These are phyloP conservation scores for Candoia aspera DNA, from an alignment of 2,113 vertebrate genomes.

Conservation along the genomic window DNA sequence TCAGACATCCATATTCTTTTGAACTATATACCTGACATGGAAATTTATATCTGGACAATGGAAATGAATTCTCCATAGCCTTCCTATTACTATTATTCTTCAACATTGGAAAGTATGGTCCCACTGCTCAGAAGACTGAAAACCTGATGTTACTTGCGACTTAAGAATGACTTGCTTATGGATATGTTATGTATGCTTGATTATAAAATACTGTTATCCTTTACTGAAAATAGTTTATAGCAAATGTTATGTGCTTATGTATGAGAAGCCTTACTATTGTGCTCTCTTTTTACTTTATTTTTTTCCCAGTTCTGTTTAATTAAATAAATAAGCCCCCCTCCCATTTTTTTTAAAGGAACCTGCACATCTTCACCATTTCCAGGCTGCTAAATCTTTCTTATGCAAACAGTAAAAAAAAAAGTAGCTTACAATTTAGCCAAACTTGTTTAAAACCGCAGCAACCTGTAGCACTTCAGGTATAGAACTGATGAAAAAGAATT, in stretches of 20 bases:
- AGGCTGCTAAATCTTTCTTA: neutral
- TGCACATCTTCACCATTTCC: neutral
- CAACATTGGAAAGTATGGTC: neutral
- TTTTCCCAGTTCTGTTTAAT: neutral
- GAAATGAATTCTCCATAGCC: neutral
- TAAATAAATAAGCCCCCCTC: neutral
- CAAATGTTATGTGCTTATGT: neutral
- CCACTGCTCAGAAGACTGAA: neutral
- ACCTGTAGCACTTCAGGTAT: constrained; percentile 9
- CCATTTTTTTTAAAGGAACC: neutral
- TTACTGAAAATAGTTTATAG: neutral
- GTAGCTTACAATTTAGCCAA: neutral
- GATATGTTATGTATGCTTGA: neutral
- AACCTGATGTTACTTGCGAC: neutral
- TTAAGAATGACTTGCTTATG: neutral
- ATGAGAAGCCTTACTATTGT: neutral
- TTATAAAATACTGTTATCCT: neutral
- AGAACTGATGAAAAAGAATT: constrained; percentile 5
- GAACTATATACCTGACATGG: neutral
- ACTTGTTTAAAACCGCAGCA: constrained; percentile 17
- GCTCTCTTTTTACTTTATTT: neutral
- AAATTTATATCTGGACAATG: neutral
- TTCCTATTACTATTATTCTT: neutral
- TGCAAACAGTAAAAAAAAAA: neutral
- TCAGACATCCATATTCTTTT: neutral